A percentile compares a stretch with the other conserved stretches of the same genome.
These are phyloP conservation scores for Chaenogobius annularis DNA, from an alignment of 2,113 vertebrate species.

Conservation along the genomic window DNA sequence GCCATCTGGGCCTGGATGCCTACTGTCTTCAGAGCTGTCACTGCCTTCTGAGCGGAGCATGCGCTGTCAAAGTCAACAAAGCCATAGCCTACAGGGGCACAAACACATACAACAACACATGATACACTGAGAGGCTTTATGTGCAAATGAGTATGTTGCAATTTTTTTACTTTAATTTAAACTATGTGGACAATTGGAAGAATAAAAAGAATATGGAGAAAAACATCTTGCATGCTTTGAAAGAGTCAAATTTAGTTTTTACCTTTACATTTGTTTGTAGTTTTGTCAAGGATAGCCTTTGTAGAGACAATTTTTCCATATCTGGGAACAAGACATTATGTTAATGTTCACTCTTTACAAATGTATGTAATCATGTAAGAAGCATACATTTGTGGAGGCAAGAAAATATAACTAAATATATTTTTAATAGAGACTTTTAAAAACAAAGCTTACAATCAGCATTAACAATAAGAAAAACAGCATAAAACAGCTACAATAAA, in stretches of 20 bases:
- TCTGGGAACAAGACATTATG: conserved; percentile 67
- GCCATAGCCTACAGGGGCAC: conserved; percentile 82
- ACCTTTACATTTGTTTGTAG: conserved; percentile 96
- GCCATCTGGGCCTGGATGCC: conserved; percentile 95
- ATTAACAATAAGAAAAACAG: too few relatives aligned
- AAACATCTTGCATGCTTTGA: background rate
- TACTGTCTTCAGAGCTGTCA: conserved; percentile 86
- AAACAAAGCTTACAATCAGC: too few relatives aligned
- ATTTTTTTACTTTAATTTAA: too few relatives aligned
- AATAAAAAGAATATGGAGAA: background rate
- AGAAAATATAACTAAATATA: too few relatives aligned
- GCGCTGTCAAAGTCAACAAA: conserved; percentile 94
- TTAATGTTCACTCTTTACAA: background rate
- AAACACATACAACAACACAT: conserved; percentile 21
- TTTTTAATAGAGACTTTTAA: too few relatives aligned
- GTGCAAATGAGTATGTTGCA: too few relatives aligned
- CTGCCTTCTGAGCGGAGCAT: conserved; percentile 88
- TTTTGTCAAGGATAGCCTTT: conserved; percentile 93
- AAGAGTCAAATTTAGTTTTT: conserved; percentile 34
- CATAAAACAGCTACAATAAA: too few relatives aligned
- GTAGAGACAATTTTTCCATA: conserved; percentile 95
- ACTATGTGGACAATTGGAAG: too few relatives aligned
- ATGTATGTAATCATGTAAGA: too few relatives aligned
- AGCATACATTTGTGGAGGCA: too few relatives aligned
- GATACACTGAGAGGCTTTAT: conserved; percentile 22